These are phyloP conservation scores for Pelosia muscerda DNA, from an alignment of 2,888 invertebrate species.

Conservation along the genomic window DNA sequence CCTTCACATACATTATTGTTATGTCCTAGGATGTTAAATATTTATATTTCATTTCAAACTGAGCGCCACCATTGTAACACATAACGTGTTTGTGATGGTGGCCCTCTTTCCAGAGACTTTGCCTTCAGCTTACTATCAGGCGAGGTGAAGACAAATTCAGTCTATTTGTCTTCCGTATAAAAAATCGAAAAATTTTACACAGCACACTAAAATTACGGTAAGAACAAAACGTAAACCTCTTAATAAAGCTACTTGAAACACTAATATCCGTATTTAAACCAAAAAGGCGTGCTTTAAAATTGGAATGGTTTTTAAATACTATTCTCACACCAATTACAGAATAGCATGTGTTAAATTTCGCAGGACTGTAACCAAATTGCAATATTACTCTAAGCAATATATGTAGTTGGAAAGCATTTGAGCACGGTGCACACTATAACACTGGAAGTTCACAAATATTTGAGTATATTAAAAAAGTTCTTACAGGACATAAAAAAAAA, in stretches of 20 bases:
- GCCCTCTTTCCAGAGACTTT: too few species aligned
- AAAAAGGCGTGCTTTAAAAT: neutral
- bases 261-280: neutral
- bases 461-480: neutral
- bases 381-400: constrained; percentile 40
- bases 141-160: too few species aligned
- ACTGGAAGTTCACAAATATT: too few species aligned
- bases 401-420: constrained; percentile 18
- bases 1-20: too few species aligned
- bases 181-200: too few species aligned
- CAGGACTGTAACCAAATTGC: constrained; percentile 33
- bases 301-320: neutral
- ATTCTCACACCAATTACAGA: constrained; percentile 13
- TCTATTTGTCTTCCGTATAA: too few species aligned
- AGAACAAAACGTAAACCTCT: neutral
- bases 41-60: too few species aligned
- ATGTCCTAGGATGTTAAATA: too few species aligned
- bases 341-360: constrained; percentile 10
- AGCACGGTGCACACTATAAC: neutral
- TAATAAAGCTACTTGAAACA: neutral
- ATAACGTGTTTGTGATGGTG: too few species aligned
- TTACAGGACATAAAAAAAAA: too few species aligned
- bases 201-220: neutral
- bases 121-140: too few species aligned
- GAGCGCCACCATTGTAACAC: too few species aligned